Conservation (phyloP, 2,888 invertebrate species). For the Epinotia demarniana region DNA sequence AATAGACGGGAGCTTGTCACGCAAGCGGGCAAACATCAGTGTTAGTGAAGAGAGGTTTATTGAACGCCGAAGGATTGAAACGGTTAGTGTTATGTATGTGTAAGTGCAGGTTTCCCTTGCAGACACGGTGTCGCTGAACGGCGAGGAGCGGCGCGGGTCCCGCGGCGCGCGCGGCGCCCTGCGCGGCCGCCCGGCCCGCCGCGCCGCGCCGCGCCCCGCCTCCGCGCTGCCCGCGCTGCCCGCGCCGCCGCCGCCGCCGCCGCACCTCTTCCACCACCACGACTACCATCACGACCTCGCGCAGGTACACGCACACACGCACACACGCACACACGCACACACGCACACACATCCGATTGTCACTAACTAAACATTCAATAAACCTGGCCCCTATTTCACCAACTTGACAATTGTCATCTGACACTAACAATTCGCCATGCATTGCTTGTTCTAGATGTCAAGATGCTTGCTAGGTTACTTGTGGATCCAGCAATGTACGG, state of each 20-base stretch:
- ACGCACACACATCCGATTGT: too few species aligned
- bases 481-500: too few species aligned
- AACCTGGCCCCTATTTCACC: too few species aligned
- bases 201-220: slow-evolving; percentile 61
- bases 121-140: slow-evolving; percentile 80
- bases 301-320: slow-evolving; percentile 59
- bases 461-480: too few species aligned
- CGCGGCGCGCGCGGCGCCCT: slow-evolving; percentile 54
- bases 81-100: background rate
- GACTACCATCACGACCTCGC: slow-evolving; percentile 66
- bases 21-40: too few species aligned
- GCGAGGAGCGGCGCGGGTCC: slow-evolving; percentile 63
- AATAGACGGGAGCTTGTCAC: too few species aligned
- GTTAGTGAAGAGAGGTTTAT: background rate
- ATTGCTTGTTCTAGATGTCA: too few species aligned
- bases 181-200: slow-evolving; percentile 54
- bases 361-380: too few species aligned
- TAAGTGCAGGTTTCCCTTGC: background rate
- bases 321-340: background rate
- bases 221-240: slow-evolving; percentile 80
- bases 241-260: slow-evolving; percentile 69
- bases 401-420: too few species aligned
- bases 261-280: slow-evolving; percentile 61
- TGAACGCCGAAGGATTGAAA: background rate
- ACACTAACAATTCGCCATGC: too few species aligned